Percentiles rank a stretch among this genome's conserved stretches.
Evolutionary conservation across 2,113 vertebrate species (phyloP).

Genomic region (Colius striatus): DNA sequence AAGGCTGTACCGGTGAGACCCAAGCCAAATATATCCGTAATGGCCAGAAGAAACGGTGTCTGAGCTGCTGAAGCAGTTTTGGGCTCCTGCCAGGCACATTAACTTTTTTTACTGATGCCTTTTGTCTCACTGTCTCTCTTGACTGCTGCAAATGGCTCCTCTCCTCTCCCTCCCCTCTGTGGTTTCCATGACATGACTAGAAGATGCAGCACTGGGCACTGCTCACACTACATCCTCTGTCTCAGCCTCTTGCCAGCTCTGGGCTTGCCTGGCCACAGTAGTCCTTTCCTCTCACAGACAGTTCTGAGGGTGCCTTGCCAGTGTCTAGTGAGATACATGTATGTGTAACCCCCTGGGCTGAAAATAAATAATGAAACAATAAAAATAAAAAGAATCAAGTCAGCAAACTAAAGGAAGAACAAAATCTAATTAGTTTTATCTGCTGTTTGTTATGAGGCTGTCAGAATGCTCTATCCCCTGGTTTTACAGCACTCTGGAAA

Average conservation of each 20-base stretch:
- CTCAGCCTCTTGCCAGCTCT: background rate
- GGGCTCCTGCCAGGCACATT: slow-evolving; percentile 53
- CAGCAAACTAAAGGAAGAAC: slow-evolving; percentile 57
- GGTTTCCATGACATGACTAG: slow-evolving; percentile 15
- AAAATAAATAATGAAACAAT: slow-evolving; percentile 75
- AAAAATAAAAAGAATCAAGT: slow-evolving; percentile 68
- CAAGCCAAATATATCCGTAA: slow-evolving; percentile 35
- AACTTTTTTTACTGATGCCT: slow-evolving; percentile 48
- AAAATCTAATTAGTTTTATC: slow-evolving; percentile 47
- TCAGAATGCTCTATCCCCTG: slow-evolving; percentile 6
- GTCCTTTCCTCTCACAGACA: slow-evolving; percentile 45
- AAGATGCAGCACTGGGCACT: background rate
- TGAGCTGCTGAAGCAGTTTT: background rate
- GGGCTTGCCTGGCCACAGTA: background rate
- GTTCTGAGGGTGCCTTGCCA: slow-evolving; percentile 41
- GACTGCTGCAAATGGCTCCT: background rate
- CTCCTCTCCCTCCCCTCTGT: background rate
- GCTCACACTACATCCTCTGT: slow-evolving; percentile 73
- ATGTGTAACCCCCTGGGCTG: slow-evolving; percentile 31
- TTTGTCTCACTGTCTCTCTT: slow-evolving; percentile 52
- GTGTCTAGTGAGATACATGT: background rate
- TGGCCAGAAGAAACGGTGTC: background rate
- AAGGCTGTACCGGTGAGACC: background rate
- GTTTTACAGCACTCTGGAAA: slow-evolving; percentile 36
- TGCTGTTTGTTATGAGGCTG: slow-evolving; percentile 27